Conservation (phyloP, 2,888 invertebrate genomes). For the Athalia rosae region DNA sequence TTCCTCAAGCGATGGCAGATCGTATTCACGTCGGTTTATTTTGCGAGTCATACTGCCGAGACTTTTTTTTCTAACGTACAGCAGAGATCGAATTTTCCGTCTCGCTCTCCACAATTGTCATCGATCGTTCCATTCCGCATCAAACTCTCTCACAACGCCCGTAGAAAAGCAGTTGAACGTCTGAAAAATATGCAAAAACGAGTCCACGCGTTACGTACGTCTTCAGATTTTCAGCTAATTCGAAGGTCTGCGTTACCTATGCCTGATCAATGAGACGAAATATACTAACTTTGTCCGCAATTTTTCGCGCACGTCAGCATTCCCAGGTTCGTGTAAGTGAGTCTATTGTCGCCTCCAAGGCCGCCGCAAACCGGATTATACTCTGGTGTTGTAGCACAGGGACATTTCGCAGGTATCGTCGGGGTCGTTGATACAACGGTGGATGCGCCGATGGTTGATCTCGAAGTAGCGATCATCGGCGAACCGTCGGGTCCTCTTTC, state of each 20-base stretch:
- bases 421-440: neutral
- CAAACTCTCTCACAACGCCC: no score
- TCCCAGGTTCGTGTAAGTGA: constrained; percentile 45
- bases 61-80: no score
- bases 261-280: neutral
- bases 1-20: no score
- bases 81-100: no score
- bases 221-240: neutral
- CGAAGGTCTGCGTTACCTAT: neutral
- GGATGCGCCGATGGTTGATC: neutral
- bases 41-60: no score
- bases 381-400: constrained; percentile 34
- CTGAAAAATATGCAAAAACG: no score
- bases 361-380: constrained; percentile 48
- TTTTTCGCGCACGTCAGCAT: constrained; percentile 24
- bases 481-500: constrained; percentile 21
- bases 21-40: no score
- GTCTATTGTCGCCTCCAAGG: constrained; percentile 37
- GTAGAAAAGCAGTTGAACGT: no score
- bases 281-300: constrained; percentile 41
- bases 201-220: neutral
- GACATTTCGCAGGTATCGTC: neutral
- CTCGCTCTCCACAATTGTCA: no score
- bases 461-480: constrained; percentile 10
- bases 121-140: no score